Evolutionary conservation across 2,797 vertebrate genomes (phyloP).

Genomic region (Carapus acus): DNA sequence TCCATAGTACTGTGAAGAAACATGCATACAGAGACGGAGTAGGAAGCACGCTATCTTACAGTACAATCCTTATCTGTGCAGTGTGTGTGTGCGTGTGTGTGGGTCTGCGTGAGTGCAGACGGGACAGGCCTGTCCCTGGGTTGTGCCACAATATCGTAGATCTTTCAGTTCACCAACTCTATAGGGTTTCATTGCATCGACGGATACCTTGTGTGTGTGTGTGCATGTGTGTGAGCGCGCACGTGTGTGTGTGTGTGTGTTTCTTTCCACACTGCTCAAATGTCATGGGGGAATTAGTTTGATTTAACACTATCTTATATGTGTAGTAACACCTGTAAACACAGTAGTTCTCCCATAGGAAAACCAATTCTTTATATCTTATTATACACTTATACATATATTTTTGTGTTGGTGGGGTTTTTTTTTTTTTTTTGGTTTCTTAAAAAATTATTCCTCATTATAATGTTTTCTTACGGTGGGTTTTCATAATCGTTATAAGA

Average conservation of each 20-base stretch:
- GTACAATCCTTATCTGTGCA: conserved; percentile 73
- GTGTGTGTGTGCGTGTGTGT: conserved; percentile 28
- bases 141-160: conserved; percentile 46
- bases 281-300: conserved; percentile 41
- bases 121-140: conserved; percentile 45
- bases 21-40: conserved; percentile 74
- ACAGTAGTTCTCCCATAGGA: conserved; percentile 56
- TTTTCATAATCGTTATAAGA: conserved; percentile 63
- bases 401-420: too few species aligned
- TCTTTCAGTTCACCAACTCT: conserved; percentile 29
- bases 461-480: conserved; percentile 57
- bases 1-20: conserved; percentile 68
- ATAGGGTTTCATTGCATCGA: conserved; percentile 19
- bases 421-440: conserved; percentile 54
- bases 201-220: conserved; percentile 27
- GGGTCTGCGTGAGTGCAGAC: conserved; percentile 46
- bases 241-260: too few species aligned
- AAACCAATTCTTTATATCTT: conserved; percentile 54
- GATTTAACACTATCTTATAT: conserved; percentile 51
- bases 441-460: conserved; percentile 68
- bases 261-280: conserved; percentile 16
- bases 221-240: too few species aligned
- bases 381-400: conserved; percentile 65
- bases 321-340: conserved; percentile 65
- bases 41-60: conserved; percentile 73